Base-by-base conservation (phyloP, 1,140 invertebrate genomes). In the Helicoverpa zea region DNA sequence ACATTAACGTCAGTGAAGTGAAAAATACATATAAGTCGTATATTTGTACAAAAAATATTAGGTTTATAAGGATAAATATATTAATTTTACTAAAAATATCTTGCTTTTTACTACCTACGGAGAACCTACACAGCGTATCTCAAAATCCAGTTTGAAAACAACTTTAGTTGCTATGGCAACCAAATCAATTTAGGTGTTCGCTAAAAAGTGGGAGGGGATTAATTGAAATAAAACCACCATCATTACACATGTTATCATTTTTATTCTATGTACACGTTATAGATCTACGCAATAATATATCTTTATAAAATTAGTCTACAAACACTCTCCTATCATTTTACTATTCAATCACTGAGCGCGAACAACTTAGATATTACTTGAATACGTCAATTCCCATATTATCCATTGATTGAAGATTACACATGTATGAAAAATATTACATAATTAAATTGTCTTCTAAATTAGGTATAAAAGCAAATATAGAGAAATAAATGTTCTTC, bases 211-310 rank as follows among this genome's bases (percentile, higher is more conserved):
- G n/a, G 43, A 16, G 7, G 14, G 3, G 11, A 23, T 30, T 16
- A 11, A 43, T 51, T 30, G n/a, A 85, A 88, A 87, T 85, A 83
- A 87, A 86, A 89, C 79, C 35, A 79, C 70, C 70, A 18, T 61
- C 5, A 56, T 51, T 84, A 74, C 81, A 85, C 87, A 86, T 87
- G 85, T 91, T 88, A 88, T 88, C 68, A 63, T 84, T 84, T 85
- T 88, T 89, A 88, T 88, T 90, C 4, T 91, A 91, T 91, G 84
- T 91, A 91, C 89, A 91, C 72, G 87, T 87, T 83, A 81, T 83
- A 84, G 83, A 85, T 73, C 82, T 87, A 86, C 58, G 63, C 80
- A 84, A 83, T 84, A 83, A 86, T 85, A 84, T 81, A 81, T 86
- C 77, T 86, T 83, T 83, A 88, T 82, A 87, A 86, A 84, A 74